Evolutionary conservation across 2,113 vertebrate genomes (phyloP), one percentile per base, ranked within the genome.

Genomic region (Ochotona curzoniae): DNA sequence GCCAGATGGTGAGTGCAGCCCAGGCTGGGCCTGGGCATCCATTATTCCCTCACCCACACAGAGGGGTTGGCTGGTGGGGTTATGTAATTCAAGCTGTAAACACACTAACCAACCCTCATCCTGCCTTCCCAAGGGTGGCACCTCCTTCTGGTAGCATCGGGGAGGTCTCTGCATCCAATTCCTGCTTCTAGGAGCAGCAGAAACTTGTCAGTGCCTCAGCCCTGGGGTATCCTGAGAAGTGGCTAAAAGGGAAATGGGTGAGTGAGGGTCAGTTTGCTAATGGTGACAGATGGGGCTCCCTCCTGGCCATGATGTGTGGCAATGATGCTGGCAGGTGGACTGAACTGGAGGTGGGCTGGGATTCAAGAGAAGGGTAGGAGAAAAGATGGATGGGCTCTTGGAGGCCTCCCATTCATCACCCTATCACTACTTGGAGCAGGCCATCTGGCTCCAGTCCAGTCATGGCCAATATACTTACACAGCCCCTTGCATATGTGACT

Each of bases 1-100:
- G 2, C 83, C 96, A 97, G 96, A 96, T 96, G 97, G 96, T 95
- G 87, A 66, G 60, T 3, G 57, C 91, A 63, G 81, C 88, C 94
- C 0, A 0, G 91, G 93, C 92, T 12, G 78, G 90, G 83, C 81
- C 69, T 12, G 17, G 73, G 85, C 51, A 69, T 70, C 73, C 84
- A 25, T 89, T 87, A 86, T 90, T 79, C 81, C 75, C 25, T 76
- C 95, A 66, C 95, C 93, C 91, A 94, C 93, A 78, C 94, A 76
- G 67, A 90, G 89, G 80, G 86, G 74, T 84, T 80, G 95, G 81
- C 87, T 80, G 94, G 83, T 0, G 0, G 32, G 13, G 63, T 96
- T 96, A 89, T 26, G 6, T 94, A 96, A 94, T 1, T 8, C 79
- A 54, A 47, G 49, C 95, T 70, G 92, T 64, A 38, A 69, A 75